phyloP scores from a whole-genome alignment of 2,797 vertebrate genomes.

The Anguilla pacifica region DNA sequence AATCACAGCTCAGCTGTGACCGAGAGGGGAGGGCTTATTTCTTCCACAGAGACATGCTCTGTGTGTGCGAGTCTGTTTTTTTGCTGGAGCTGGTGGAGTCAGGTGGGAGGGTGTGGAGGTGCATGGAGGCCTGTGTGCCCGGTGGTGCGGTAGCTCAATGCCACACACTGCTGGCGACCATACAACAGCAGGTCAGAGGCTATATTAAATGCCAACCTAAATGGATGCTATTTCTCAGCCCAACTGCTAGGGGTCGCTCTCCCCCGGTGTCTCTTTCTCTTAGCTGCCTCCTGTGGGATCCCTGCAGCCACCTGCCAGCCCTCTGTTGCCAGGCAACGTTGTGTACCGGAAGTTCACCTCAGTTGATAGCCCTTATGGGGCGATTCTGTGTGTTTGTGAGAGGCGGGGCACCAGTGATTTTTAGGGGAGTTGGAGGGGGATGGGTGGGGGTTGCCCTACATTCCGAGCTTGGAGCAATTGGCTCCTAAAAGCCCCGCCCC shows the following conservation, averaged over 20 bases:
- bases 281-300: too few species aligned
- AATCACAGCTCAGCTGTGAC: background rate
- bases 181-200: background rate
- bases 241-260: background rate
- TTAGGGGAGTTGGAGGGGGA: slow-evolving; percentile 39
- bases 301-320: background rate
- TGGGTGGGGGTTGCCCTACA: slow-evolving; percentile 73
- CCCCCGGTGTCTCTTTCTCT: background rate
- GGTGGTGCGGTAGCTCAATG: background rate
- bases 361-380: slow-evolving; percentile 76
- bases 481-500: slow-evolving; percentile 76
- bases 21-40: background rate
- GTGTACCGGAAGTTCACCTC: slow-evolving; percentile 56
- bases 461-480: slow-evolving; percentile 73
- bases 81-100: background rate
- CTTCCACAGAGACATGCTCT: background rate
- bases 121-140: background rate
- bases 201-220: background rate
- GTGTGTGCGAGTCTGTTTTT: background rate
- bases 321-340: slow-evolving; percentile 35
- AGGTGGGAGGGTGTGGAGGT: background rate
- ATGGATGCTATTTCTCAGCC: background rate
- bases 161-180: background rate
- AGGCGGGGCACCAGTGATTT: slow-evolving; percentile 67
- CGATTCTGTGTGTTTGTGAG: slow-evolving; percentile 66